Evolutionary conservation across 2,797 vertebrate genomes (phyloP), one percentile per base, ranked within the genome.

Genomic region (Hippoglossus hippoglossus): DNA sequence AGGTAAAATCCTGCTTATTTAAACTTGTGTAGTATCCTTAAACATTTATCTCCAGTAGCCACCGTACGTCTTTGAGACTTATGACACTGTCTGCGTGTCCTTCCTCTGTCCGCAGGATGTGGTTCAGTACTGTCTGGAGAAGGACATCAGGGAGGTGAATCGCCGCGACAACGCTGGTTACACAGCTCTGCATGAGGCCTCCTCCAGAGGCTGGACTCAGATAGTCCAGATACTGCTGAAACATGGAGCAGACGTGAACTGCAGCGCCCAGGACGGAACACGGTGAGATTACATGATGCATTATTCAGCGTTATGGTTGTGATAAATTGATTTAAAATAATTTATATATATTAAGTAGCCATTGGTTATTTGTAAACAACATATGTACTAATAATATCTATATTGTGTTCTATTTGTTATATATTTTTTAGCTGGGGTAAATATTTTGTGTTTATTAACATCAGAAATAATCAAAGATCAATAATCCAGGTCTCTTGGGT

Each of bases 121-220:
- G 3, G 98, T 99, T 63, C 95, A 97, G 59, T 99, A 99, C 68
- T 99, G 98, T 90, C 95, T 99, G 44, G 97, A 98, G 91, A 99
- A 98, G 79, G 97, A 98, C 82, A 94, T 94, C 31, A 94, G 96
- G 5, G 98, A 99, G 0, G 96, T 99, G 80, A 99, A 99, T 89
- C 97, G 97, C 15, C 96, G 96, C 0, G 98, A 99, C 89, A 99
- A 99, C 0, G 98, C 98, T 0, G 98, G 98, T 25, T 99, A 99
- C 92, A 99, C 98, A 0, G 98, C 98, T 4, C 95, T 99, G 68
- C 98, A 99, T 0, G 98, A 99, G 88, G 97, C 98, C 10, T 99
- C 96, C 0, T 96, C 98, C 0, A 94, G 96, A 0, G 98, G 98
- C 75, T 98, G 97, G 97, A 95, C 96, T 0, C 96, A 96, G 85